Conservation (phyloP, 2,797 vertebrate genomes). For the Siniperca obscura region DNA sequence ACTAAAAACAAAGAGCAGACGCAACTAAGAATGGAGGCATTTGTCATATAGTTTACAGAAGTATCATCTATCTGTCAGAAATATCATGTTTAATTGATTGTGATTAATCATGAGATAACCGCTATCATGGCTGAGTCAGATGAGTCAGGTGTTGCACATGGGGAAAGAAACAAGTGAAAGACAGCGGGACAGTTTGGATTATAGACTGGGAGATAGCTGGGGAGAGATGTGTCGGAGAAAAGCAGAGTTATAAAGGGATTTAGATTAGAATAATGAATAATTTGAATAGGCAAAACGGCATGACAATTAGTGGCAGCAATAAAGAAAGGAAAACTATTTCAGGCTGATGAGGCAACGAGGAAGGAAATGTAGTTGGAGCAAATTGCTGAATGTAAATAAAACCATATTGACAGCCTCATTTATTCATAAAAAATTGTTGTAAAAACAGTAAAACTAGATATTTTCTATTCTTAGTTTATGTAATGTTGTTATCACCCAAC, state of each 20-base stretch:
- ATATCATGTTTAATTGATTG: neutral
- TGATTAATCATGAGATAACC: neutral
- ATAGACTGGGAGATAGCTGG: neutral
- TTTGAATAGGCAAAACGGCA: conserved; percentile 7
- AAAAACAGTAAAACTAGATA: conserved; percentile 10
- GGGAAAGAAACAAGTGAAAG: conserved; percentile 19
- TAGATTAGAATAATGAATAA: conserved; percentile 20
- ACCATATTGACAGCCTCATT: neutral
- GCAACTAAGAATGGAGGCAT: neutral
- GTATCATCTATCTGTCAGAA: neutral
- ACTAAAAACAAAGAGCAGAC: neutral
- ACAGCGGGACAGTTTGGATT: conserved; percentile 20
- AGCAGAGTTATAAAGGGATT: neutral
- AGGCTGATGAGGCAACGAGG: neutral
- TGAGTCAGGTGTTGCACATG: conserved; percentile 44
- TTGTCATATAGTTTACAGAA: neutral
- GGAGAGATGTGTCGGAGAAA: conserved; percentile 3
- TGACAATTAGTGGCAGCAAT: neutral
- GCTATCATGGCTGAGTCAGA: conserved; percentile 51
- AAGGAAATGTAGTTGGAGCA: neutral
- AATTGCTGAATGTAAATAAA: neutral
- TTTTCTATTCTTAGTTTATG: conserved; percentile 41
- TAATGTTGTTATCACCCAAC: conserved; percentile 43
- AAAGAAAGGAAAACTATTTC: conserved; percentile 11
- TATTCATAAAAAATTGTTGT: neutral